Conservation (phyloP, 2,113 vertebrate species). For the Sitta europaea region DNA sequence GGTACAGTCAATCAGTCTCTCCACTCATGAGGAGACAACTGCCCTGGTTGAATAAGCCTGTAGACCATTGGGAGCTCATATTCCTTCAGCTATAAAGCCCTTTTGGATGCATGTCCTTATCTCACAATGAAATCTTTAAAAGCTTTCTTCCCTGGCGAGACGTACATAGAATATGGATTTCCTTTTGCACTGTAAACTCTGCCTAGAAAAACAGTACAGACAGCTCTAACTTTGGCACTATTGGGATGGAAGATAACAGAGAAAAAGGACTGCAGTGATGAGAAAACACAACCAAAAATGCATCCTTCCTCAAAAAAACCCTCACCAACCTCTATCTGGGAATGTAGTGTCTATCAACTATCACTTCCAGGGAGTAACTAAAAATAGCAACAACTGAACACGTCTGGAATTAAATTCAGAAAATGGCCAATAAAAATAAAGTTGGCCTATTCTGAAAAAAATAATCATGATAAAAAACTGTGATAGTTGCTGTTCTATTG, state of each 20-base stretch:
- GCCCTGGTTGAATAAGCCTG: constrained; percentile 21
- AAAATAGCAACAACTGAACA: neutral
- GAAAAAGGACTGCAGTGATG: neutral
- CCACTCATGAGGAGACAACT: constrained; percentile 8
- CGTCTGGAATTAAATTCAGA: neutral
- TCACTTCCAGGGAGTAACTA: neutral
- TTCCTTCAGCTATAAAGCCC: constrained; percentile 46
- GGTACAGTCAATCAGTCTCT: constrained; percentile 13
- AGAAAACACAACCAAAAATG: neutral
- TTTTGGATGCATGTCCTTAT: constrained; percentile 13
- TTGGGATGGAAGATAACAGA: neutral
- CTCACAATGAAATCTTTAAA: constrained; percentile 44
- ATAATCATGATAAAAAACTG: neutral
- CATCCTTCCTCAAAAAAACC: neutral
- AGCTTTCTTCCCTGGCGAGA: constrained; percentile 12
- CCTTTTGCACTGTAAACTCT: neutral
- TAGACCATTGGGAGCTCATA: constrained; percentile 9
- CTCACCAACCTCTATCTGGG: neutral
- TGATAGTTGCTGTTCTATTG: neutral
- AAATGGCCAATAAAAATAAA: neutral
- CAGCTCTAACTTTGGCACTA: neutral
- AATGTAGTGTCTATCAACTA: neutral
- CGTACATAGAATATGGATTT: constrained; percentile 15
- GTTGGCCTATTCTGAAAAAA: neutral
- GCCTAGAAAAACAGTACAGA: neutral